Evolutionary conservation across 1,140 invertebrate species (phyloP), one percentile per base, ranked within the genome.

Genomic region (Ganaspis sp.): DNA sequence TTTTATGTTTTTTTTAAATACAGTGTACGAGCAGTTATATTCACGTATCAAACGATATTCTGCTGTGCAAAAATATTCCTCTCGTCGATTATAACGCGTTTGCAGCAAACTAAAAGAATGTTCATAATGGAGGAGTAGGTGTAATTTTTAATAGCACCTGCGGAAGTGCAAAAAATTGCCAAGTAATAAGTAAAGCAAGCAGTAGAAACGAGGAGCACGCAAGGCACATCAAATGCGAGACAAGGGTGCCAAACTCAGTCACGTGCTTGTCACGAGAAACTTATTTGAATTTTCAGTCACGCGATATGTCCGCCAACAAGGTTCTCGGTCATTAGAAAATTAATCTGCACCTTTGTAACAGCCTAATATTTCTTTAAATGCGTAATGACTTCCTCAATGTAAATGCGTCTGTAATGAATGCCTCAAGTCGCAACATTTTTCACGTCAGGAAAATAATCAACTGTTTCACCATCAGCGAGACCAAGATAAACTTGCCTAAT

Each of bases 281-380:
- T 79, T 75, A 70, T 70, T 76, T 73, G 69, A 79, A 77, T 73
- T 49, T 58, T 12, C 17, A 37, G 75, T 77, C 78, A 79, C 75
- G 75, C 78, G 75, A 79, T 26, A 42, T 49, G 29, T 58, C 45
- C 58, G 75, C 78, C 76, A 79, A 77, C 76, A 69, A 64, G 75
- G 77, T 73, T 73, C 69, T 64, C 26, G 23, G 58, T 29, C 58
- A 64, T 64, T 64, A 64, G 58, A 64, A 64, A 64, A 64, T 64
- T 64, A 64, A 64, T 64, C 58, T 64, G 58, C 58, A 26, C 12
- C 23, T n/a, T 64, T 64, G 58, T 64, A 64, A 64, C 58, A 64
- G 58, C 11, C 23, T 64, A 64, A 64, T 64, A 64, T 64, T 64
- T 64, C 23, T 64, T 64, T 64, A 64, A 64, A 29, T 29, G 58